A percentile compares a stretch with the other conserved stretches of the same genome.
These are phyloP conservation scores for Donacobius atricapilla DNA, from an alignment of 2,113 vertebrate genomes.

Conservation along the genomic window DNA sequence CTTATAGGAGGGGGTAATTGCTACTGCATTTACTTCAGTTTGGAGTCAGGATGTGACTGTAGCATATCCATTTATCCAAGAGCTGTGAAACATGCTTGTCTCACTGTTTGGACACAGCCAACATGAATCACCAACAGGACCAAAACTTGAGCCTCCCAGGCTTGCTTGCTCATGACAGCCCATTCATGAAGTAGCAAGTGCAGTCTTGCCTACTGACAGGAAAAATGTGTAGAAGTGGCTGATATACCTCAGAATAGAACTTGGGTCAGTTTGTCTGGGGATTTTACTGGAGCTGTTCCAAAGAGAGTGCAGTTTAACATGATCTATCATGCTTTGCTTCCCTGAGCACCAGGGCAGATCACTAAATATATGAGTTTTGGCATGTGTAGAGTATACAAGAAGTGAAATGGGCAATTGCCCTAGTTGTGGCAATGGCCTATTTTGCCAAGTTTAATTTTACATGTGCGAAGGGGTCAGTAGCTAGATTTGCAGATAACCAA, in stretches of 20 bases:
- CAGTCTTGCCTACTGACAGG: neutral
- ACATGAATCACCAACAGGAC: neutral
- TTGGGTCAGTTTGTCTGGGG: neutral
- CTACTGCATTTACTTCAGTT: neutral
- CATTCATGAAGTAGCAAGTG: neutral
- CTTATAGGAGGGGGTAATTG: slow-evolving; percentile 21
- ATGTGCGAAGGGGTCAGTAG: neutral
- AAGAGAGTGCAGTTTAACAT: neutral
- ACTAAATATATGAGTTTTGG: neutral
- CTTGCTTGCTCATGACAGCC: neutral
- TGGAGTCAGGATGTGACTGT: slow-evolving; percentile 12
- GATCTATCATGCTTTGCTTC: neutral
- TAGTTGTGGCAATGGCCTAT: neutral
- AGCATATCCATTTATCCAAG: neutral
- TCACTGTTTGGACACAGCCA: neutral
- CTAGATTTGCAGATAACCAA: neutral
- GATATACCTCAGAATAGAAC: neutral
- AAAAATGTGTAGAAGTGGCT: neutral
- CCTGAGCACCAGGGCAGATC: neutral
- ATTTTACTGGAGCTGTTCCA: neutral
- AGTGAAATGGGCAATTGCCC: neutral
- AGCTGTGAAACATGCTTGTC: slow-evolving; percentile 2
- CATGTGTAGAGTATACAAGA: neutral
- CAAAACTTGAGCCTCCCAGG: neutral
- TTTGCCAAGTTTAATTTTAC: slow-evolving; percentile 15